Evolutionary conservation across 2,888 invertebrate genomes (phyloP), one percentile per base, ranked within the genome.

Genomic region (Parnassius mnemosyne): DNA sequence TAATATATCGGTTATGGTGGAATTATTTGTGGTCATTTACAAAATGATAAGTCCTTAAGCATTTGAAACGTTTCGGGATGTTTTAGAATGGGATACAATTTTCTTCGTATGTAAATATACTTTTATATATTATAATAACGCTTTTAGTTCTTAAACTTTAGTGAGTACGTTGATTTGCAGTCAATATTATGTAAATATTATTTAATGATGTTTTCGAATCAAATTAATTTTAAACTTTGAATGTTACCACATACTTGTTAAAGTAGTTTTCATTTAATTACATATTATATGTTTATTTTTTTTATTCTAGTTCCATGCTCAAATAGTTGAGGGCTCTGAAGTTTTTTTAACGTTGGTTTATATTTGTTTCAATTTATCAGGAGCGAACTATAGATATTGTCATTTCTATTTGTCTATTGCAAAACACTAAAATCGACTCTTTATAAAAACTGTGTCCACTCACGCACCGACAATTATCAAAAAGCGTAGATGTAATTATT

Each of bases 161-260:
- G 73, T 78, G 78, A 73, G 71, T 76, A 69, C 79, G 78, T 68
- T 74, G 72, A 74, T 79, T 82, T 83, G 78, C 77, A 75, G 77
- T 68, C 81, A 80, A 81, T 81, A 80, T 77, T 80, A 77, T 89
- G 89, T 89, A 88, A 84, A 89, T 89, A 89, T 84, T 81, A 81
- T 80, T 83, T 85, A 78, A 76, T 70, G 73, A 69, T 76, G 73
- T 79, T 77, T 75, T 76, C 77, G 72, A 76, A 70, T 70, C 72
- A 71, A 71, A 69, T 74, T 71, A 64, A 46, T 66, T 55, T 65
- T 74, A 72, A 75, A 70, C 46, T n/a, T n/a, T 71, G 73, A 79
- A 34, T 80, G 87, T 88, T 88, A 87, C 87, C 86, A 82, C 73
- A 71, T 63, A 64, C 59, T 71, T 64, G 64, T 69, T 60, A 65